These are phyloP conservation scores for Sisor rabdophorus DNA, from an alignment of 2,113 vertebrate genomes.

Conservation along the genomic window DNA sequence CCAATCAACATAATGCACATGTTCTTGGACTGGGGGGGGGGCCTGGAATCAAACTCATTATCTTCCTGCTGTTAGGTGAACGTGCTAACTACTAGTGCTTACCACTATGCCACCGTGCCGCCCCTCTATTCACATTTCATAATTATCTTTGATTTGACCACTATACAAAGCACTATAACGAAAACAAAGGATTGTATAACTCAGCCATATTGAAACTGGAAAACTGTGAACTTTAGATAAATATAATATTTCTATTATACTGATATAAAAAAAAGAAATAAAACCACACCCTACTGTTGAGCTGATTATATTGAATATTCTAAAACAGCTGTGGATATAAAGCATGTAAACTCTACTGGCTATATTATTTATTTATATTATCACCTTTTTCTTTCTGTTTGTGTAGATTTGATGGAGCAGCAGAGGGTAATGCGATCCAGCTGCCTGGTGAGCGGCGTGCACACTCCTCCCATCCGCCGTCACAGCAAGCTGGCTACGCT, in stretches of 20 bases:
- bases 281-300: not conserved
- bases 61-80: too few species aligned
- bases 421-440: slow-evolving; percentile 81
- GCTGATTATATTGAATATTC: not conserved
- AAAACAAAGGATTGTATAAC: too few species aligned
- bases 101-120: too few species aligned
- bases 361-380: not conserved
- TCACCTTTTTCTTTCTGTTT: not conserved
- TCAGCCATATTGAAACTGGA: not conserved
- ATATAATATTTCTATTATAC: not conserved
- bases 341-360: not conserved
- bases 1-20: too few species aligned
- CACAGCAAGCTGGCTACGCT: slow-evolving; percentile 94
- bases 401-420: slow-evolving; percentile 83
- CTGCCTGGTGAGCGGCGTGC: slow-evolving; percentile 84
- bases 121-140: too few species aligned
- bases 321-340: not conserved
- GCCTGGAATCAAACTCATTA: too few species aligned
- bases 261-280: not conserved
- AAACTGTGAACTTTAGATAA: not conserved
- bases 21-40: too few species aligned
- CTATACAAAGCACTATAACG: too few species aligned
- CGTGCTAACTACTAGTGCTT: too few species aligned
- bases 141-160: too few species aligned
- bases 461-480: slow-evolving; percentile 88